Base-by-base conservation (phyloP, 2,888 invertebrate genomes). In the Platycheirus albimanus region DNA sequence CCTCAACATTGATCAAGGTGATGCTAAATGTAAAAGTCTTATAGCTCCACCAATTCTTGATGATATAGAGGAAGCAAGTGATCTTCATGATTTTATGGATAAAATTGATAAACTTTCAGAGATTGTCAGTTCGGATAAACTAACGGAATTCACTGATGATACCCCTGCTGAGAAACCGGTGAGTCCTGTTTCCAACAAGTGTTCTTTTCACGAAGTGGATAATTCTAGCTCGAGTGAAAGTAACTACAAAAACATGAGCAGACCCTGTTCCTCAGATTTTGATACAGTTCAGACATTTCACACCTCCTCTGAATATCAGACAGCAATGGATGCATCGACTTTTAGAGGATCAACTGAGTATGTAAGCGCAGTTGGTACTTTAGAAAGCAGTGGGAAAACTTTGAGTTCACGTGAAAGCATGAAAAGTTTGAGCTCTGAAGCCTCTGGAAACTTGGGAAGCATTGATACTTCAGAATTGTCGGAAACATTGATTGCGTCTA, bases 401-500 rank as follows among this genome's bases (percentile, higher is more conserved):
- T 89, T 90, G n/a, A 96, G 97, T 88, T 97, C 97, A 0, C 94
- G 96, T 86, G 97, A 96, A 88, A 97, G 97, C 84, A 96, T 97
- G 95, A 96, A 95, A 88, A 97, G 97, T 76, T 92, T 97, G 47
- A 96, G 97, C 88, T 97, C 97, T 1, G 95, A 97, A 90, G 96
- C 96, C 85, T 97, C 97, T 0, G 97, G 96, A 15, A 95, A 97
- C 89, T 92, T 97, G 72, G 97, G 95, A 0, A 97, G 97, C 88
- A 94, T 97, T 84, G 97, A 97, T 91, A 94, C 97, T 38, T 98
- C 98, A 33, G 98, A 98, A 90, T 93, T 95, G 24, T 98, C 98
- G 0, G 98, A 98, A 91, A 99, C 98, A 1, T 91, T 99, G 7
- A 95, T 99, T 8, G 97, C 98, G 11, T 98, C 98, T 1, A 95